Evolutionary conservation across 2,888 invertebrate species (phyloP).

Genomic region (Phortica magna): DNA sequence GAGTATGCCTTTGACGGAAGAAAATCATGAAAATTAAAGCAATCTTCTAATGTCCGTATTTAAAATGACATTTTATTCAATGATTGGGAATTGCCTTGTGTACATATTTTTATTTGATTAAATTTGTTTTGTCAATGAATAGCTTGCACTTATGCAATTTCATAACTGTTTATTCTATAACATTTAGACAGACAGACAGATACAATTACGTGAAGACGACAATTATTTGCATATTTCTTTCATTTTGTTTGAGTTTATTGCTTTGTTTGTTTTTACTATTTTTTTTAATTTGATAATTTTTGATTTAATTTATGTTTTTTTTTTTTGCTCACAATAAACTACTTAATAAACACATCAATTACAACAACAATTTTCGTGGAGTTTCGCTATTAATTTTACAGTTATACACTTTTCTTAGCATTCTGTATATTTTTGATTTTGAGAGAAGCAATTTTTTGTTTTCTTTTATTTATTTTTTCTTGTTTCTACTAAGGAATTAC

Average conservation of each 20-base stretch:
- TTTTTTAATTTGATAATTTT: background rate
- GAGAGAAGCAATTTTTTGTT: constrained; percentile 27
- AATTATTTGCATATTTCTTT: constrained; percentile 14
- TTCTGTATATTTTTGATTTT: constrained; percentile 6
- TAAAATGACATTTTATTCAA: too few species aligned
- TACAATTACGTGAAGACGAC: constrained; percentile 6
- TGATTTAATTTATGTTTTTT: background rate
- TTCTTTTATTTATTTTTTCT: constrained; percentile 38
- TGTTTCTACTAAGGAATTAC: constrained; percentile 63
- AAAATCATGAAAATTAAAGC: too few species aligned
- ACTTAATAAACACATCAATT: background rate
- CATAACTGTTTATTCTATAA: background rate
- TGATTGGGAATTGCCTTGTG: background rate
- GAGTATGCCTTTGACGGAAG: too few species aligned
- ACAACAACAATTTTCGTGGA: constrained; percentile 13
- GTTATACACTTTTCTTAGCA: background rate
- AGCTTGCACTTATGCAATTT: background rate
- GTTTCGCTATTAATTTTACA: background rate
- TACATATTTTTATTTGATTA: background rate
- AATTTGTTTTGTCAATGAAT: background rate
- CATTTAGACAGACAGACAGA: constrained; percentile 6
- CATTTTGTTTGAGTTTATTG: background rate
- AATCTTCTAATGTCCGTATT: too few species aligned
- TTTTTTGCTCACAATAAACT: background rate
- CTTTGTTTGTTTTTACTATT: background rate